Percentiles rank a stretch among this genome's conserved stretches.
Evolutionary conservation across 2,888 invertebrate genomes (phyloP).

Genomic region (Endotricha flammealis): DNA sequence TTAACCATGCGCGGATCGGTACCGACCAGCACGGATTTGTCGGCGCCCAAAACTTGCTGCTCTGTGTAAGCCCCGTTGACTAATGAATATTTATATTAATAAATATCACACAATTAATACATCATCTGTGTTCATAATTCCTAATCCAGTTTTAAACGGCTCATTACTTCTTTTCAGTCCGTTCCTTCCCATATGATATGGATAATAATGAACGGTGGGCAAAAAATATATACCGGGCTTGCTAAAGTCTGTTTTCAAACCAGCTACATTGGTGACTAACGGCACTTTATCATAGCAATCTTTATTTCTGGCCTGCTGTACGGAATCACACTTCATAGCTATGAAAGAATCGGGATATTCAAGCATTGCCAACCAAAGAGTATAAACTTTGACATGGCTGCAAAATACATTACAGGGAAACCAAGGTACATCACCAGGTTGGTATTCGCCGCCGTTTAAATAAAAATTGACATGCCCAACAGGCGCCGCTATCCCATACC

Average conservation of each 20-base stretch:
- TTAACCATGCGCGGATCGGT: too few relatives aligned
- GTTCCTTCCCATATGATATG: conserved; percentile 30
- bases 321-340: conserved; percentile 32
- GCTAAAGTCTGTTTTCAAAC: conserved; percentile 24
- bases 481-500: conserved; percentile 24
- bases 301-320: conserved; percentile 32
- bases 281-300: conserved; percentile 29
- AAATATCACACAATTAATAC: conserved; percentile 10
- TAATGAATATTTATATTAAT: too few relatives aligned
- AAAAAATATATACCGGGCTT: conserved; percentile 33
- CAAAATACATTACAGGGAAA: conserved; percentile 27
- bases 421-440: conserved; percentile 30
- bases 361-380: conserved; percentile 31
- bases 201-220: conserved; percentile 24
- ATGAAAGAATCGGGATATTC: conserved; percentile 27
- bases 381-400: conserved; percentile 28
- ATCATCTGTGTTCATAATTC: neutral
- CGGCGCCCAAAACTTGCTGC: too few relatives aligned
- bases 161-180: conserved; percentile 30
- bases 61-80: too few relatives aligned
- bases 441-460: conserved; percentile 16
- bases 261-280: conserved; percentile 19
- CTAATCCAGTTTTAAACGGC: conserved; percentile 12
- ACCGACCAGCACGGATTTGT: too few relatives aligned
- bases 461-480: conserved; percentile 22